These are phyloP conservation scores for Pterocles orientalis DNA, from an alignment of 2,113 vertebrate species.

Conservation along the genomic window DNA sequence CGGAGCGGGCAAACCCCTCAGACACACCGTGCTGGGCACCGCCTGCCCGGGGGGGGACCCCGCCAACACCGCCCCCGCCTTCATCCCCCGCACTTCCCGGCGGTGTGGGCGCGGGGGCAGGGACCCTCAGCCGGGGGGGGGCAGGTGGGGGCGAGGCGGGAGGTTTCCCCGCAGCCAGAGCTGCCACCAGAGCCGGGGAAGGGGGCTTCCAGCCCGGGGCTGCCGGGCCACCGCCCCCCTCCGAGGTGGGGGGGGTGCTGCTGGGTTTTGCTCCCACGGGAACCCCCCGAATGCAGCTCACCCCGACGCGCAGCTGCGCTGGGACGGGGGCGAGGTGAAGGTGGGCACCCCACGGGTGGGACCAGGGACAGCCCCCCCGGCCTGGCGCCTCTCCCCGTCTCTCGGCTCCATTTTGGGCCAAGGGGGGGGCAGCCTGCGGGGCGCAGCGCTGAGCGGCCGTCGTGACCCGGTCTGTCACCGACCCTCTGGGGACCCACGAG, in stretches of 20 bases:
- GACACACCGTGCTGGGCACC: not conserved
- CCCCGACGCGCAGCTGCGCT: not conserved
- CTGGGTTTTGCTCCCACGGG: not conserved
- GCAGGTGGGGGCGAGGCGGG: not conserved
- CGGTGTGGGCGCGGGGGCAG: not conserved
- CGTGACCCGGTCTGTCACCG: too few relatives aligned
- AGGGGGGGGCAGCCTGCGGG: not conserved
- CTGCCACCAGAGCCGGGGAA: not conserved
- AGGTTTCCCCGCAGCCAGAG: not conserved
- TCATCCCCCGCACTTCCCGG: not conserved
- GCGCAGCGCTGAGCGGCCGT: not conserved
- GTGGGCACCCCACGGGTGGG: not conserved
- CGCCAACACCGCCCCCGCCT: not conserved
- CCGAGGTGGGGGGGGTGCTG: too few relatives aligned
- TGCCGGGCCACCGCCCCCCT: not conserved
- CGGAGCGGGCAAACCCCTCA: not conserved
- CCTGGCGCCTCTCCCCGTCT: not conserved
- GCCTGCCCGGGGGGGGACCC: not conserved
- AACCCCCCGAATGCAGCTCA: not conserved
- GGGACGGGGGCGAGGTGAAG: not conserved
- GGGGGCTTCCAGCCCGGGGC: not conserved
- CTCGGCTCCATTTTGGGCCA: not conserved
- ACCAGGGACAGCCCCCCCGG: not conserved
- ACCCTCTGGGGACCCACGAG: too few relatives aligned
- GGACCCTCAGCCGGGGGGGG: not conserved